A percentile compares a stretch with the other conserved stretches of the same genome.
Evolutionary conservation across 2,113 vertebrate genomes (phyloP).

Genomic region (Carettochelys insculpta): DNA sequence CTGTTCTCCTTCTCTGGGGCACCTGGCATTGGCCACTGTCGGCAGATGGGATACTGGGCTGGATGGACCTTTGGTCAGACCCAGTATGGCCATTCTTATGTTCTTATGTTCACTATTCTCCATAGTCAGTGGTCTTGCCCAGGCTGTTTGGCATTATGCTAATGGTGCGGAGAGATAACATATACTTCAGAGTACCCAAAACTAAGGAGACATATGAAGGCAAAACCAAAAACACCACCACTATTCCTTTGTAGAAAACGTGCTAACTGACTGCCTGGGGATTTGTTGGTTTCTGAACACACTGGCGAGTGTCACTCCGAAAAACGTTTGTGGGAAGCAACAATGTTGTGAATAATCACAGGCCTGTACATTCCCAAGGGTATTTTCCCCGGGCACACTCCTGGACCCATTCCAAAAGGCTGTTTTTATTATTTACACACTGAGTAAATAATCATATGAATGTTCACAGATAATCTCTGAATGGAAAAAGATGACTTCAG

Average conservation of each 20-base stretch:
- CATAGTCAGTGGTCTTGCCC: not conserved
- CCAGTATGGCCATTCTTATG: too few relatives aligned
- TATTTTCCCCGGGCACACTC: not conserved
- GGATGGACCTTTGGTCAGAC: too few relatives aligned
- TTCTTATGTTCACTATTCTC: too few relatives aligned
- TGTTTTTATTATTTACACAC: not conserved
- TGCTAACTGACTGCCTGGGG: constrained; percentile 1
- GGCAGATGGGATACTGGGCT: too few relatives aligned
- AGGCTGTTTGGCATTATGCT: not conserved
- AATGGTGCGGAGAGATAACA: not conserved
- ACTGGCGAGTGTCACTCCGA: not conserved
- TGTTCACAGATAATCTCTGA: not conserved
- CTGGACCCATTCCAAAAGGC: not conserved
- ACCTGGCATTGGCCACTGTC: too few relatives aligned
- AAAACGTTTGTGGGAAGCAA: not conserved
- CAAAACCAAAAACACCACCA: not conserved
- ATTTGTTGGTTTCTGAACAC: not conserved
- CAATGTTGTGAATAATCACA: not conserved
- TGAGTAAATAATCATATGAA: not conserved
- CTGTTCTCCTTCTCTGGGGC: too few relatives aligned
- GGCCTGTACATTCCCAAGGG: not conserved
- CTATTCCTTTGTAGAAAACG: not conserved
- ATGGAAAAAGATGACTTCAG: not conserved
- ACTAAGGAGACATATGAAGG: fast-evolving
- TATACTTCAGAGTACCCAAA: not conserved